phyloP scores from a whole-genome alignment of 2,113 vertebrate genomes.

The Isurus oxyrinchus region DNA sequence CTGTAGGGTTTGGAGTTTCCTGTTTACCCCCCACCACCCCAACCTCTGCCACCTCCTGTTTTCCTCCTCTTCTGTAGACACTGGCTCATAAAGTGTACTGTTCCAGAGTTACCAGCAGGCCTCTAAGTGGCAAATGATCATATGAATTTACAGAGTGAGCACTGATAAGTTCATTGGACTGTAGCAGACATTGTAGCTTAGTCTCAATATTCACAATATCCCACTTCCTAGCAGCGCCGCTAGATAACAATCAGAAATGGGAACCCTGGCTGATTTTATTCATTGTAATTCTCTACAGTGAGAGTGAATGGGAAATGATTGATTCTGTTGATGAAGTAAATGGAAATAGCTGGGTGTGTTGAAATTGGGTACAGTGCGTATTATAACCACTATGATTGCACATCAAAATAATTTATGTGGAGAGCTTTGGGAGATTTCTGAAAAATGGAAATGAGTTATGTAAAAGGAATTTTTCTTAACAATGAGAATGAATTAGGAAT shows the following conservation, averaged over 20 bases:
- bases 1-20: not conserved
- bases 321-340: not conserved
- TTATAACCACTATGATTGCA: not conserved
- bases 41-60: not conserved
- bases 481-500: no score
- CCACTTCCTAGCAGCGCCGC: not conserved
- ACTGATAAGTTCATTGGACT: not conserved
- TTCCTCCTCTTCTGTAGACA: not conserved
- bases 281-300: not conserved
- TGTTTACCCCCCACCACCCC: not conserved
- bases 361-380: not conserved
- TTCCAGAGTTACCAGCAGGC: not conserved
- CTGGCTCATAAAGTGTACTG: not conserved
- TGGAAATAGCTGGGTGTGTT: not conserved
- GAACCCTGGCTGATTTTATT: not conserved
- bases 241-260: no score
- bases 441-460: no score
- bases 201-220: not conserved
- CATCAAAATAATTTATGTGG: not conserved
- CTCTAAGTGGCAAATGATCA: not conserved
- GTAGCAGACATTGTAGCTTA: not conserved
- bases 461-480: not conserved
- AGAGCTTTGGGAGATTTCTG: not conserved
- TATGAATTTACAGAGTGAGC: not conserved
- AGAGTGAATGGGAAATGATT: not conserved